phyloP scores from a whole-genome alignment of 2,888 invertebrate species.

The Nasonia oneida region DNA sequence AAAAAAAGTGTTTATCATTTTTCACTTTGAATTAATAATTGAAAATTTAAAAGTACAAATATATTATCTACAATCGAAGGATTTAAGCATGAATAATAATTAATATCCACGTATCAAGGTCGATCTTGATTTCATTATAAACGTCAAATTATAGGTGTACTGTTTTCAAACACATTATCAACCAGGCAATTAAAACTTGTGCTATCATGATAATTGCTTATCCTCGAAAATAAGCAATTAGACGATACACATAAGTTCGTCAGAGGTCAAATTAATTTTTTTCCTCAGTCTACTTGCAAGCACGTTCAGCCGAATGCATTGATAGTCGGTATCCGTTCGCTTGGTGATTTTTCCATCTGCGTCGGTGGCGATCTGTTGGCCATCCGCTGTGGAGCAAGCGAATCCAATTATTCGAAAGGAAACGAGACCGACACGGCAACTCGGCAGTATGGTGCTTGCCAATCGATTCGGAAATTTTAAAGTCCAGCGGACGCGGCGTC shows the following conservation, averaged over 20 bases:
- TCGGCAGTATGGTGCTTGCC: background rate
- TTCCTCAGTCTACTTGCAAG: background rate
- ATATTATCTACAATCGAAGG: no score
- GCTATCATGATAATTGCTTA: background rate
- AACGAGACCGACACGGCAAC: slow-evolving; percentile 27
- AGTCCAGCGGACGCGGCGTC: background rate
- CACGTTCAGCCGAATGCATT: background rate
- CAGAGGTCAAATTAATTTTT: background rate
- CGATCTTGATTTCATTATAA: background rate
- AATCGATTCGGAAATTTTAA: slow-evolving; percentile 42
- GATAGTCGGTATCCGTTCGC: background rate
- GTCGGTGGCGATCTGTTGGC: background rate
- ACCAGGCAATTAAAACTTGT: background rate
- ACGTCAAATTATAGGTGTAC: background rate
- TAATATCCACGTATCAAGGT: no score
- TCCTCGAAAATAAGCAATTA: slow-evolving; percentile 1
- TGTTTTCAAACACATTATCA: background rate
- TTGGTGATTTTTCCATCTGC: background rate
- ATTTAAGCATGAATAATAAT: no score
- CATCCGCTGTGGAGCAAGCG: background rate
- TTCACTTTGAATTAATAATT: no score
- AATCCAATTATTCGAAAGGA: slow-evolving; percentile 56
- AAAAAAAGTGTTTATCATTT: no score
- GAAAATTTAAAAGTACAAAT: no score
- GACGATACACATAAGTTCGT: background rate